Base-by-base conservation (phyloP, 2,113 vertebrate genomes). In the Antigone vipio region DNA sequence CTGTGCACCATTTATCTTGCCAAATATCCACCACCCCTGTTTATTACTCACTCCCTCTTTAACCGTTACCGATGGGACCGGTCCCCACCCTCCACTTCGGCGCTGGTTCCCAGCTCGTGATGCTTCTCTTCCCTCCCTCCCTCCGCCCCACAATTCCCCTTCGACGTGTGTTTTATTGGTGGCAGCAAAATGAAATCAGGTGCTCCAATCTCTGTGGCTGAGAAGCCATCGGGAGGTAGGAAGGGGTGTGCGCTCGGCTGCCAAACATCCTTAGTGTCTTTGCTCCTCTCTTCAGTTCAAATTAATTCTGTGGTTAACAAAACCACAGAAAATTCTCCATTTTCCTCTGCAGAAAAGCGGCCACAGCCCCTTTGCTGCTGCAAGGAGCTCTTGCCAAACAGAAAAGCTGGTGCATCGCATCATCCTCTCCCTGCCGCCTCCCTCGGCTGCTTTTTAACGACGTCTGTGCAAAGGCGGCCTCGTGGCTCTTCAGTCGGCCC, bases 391-490 rank as follows among this genome's bases (percentile, higher is more conserved):
- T 45, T 23, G 3, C 52, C 66, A n/a, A 67, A 64, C n/a, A 3
- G 6, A n/a, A 3, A 6, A 74, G 47, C 29, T 0, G 0, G 11
- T 13, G 23, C 77, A 58, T 56, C 8, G 0, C 29, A 18, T 3
- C 22, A 26, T 14, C 50, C 58, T 50, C 29, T 55, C 45, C 35
- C 68, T 38, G 52, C 59, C 8, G 1, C 38, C 17, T 55, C 64
- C 29, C 38, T 35, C 19, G 9, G 34, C 47, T 44, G 35, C 38
- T 89, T 60, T 63, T 87, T 80, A 68, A 26, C 45, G 80, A 76
- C 24, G 38, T 84, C 56, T 30, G 17, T 38, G n/a, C 60, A 82
- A 93, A 78, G 14, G 12, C 44, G 81, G 63, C 56, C 58, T n/a
- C 11, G 1, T n/a, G 56, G 67, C 47, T 76, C 47, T 83, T 79